Evolutionary conservation across 2,888 invertebrate species (phyloP), one percentile per base, ranked within the genome.

Genomic region (Nyleta sp.): DNA sequence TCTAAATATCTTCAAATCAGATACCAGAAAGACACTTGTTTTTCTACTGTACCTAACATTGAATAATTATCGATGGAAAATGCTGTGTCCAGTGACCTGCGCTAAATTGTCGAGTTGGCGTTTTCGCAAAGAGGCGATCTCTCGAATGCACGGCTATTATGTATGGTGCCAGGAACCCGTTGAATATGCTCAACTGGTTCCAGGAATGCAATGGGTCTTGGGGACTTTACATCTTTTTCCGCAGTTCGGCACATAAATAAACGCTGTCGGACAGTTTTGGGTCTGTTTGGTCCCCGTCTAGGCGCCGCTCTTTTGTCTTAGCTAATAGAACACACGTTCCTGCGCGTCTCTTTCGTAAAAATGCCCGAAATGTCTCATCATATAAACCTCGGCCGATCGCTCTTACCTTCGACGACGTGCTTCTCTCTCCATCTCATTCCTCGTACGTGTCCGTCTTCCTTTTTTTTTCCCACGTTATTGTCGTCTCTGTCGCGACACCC

Each of bases 251-350:
- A 86, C 89, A 89, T 89, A 89, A 90, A 90, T 88, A 89, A 89
- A 89, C 85, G 85, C 84, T 83, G 87, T 83, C 84, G 85, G 87
- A 87, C 87, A 87, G 87, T 86, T 85, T 85, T 81, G 60, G 74
- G 75, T 72, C 76, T 44, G 80, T 76, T 80, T 65, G 67, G 72
- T 70, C 67, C 67, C 86, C 84, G 86, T 85, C 88, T 89, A 90
- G 88, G 90, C 90, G 90, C 89, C 89, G 89, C 87, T 89, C 90
- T 90, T 90, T 89, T 89, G 90, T 90, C 89, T 90, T 88, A 89
- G 86, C 88, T 89, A 89, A 89, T 90, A 88, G 88, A 90, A 90
- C 90, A 90, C 88, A 87, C 88, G 89, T 89, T 89, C 87, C 87
- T 86, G 82, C 84, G 85, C 87, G 87, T 87, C 86, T 86, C 86